phyloP scores from a whole-genome alignment of 2,888 invertebrate genomes.

The Pyrrhia umbra region DNA sequence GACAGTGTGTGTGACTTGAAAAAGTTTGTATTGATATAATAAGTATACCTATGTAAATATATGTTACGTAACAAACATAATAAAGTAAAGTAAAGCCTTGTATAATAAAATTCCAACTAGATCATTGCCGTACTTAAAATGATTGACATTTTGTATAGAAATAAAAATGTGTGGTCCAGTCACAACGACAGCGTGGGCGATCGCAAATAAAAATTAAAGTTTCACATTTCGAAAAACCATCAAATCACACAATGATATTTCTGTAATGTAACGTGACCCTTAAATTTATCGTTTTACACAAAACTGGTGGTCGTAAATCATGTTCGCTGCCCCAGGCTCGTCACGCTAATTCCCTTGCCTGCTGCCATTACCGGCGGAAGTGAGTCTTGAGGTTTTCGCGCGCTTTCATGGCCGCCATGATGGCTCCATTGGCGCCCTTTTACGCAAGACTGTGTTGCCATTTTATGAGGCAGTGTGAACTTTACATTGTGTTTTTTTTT shows the following conservation, averaged over 20 bases:
- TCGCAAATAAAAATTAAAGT: slow-evolving; percentile 58
- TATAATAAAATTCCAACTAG: slow-evolving; percentile 17
- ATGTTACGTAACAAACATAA: not conserved
- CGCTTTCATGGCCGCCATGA: slow-evolving; percentile 73
- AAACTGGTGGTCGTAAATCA: slow-evolving; percentile 74
- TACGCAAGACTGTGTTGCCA: slow-evolving; percentile 27
- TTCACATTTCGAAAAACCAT: slow-evolving; percentile 51
- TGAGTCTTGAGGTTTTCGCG: slow-evolving; percentile 82
- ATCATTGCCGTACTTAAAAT: slow-evolving; percentile 2
- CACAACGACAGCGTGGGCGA: slow-evolving; percentile 32
- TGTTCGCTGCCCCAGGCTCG: slow-evolving; percentile 62
- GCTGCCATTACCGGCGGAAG: slow-evolving; percentile 87
- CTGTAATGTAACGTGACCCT: slow-evolving; percentile 63
- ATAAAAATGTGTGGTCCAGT: slow-evolving; percentile 27
- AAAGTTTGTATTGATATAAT: not conserved
- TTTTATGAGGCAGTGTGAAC: slow-evolving; percentile 15
- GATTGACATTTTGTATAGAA: slow-evolving; percentile 13
- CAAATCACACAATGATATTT: slow-evolving; percentile 56
- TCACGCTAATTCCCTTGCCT: slow-evolving; percentile 73
- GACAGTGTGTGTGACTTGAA: slow-evolving; percentile 2
- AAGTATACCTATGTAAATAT: not conserved
- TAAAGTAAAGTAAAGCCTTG: not conserved
- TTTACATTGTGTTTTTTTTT: slow-evolving; percentile 5
- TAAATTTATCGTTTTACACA: slow-evolving; percentile 67
- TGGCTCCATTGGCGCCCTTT: slow-evolving; percentile 59